Percentiles rank a stretch among this genome's conserved stretches.
These are phyloP conservation scores for Caenorhabditis sp. DNA, from an alignment of 2,888 invertebrate species.

Conservation along the genomic window DNA sequence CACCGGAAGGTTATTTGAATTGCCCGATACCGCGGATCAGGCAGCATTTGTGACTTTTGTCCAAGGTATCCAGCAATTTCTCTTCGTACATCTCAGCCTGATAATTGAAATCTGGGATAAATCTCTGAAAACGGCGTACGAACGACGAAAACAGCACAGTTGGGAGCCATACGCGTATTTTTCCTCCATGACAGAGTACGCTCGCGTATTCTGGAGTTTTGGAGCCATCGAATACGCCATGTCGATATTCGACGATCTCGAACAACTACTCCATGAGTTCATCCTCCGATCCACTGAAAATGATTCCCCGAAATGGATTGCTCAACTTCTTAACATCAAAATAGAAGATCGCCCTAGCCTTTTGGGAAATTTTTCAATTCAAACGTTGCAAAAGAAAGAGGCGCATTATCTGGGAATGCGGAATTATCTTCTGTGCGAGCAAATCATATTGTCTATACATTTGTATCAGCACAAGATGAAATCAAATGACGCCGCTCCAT, in stretches of 20 bases:
- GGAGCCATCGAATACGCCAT: conserved; percentile 72
- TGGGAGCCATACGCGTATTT: conserved; percentile 54
- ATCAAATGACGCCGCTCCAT: conserved; percentile 68
- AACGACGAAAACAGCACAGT: conserved; percentile 42
- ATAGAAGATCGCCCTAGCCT: conserved; percentile 54
- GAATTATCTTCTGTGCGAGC: conserved; percentile 68
- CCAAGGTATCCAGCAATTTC: conserved; percentile 60
- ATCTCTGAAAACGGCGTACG: conserved; percentile 45
- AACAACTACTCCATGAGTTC: conserved; percentile 63
- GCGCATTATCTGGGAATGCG: conserved; percentile 65
- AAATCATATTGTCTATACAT: conserved; percentile 68
- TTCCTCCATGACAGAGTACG: conserved; percentile 67
- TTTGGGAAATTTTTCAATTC: conserved; percentile 23
- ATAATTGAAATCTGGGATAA: conserved; percentile 71
- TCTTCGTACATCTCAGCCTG: conserved; percentile 67
- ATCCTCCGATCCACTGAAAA: conserved; percentile 51
- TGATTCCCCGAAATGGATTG: conserved; percentile 52
- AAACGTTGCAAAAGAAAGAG: conserved; percentile 32
- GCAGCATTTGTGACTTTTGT: conserved; percentile 64
- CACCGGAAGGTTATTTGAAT: conserved; percentile 64
- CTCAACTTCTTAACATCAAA: conserved; percentile 33
- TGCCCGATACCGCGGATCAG: conserved; percentile 72
- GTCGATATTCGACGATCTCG: conserved; percentile 73
- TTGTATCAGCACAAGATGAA: conserved; percentile 65
- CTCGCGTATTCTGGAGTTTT: conserved; percentile 69